Evolutionary conservation across 2,888 invertebrate genomes (phyloP).

Genomic region (Gisinianus flammeolus): DNA sequence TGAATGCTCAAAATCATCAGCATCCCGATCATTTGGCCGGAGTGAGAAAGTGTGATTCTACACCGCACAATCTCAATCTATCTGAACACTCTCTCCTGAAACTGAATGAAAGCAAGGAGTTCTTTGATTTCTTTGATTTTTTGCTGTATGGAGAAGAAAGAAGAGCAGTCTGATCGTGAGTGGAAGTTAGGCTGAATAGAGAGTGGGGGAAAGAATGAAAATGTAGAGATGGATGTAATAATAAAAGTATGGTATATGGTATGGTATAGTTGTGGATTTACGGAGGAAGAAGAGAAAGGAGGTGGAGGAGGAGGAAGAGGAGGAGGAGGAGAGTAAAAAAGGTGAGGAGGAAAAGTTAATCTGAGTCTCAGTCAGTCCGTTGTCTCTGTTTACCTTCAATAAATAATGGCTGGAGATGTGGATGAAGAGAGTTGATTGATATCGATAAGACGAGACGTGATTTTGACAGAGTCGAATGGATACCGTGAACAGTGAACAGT

Average conservation of each 20-base stretch:
- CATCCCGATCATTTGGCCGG: too few species aligned
- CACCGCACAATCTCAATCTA: too few species aligned
- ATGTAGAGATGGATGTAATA: not conserved
- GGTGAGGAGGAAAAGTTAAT: not conserved
- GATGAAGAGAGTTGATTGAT: not conserved
- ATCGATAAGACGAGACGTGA: conserved; percentile 22
- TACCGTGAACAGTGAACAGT: not conserved
- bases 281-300: not conserved
- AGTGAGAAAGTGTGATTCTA: not conserved
- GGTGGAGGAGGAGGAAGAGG: not conserved
- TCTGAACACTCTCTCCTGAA: too few species aligned
- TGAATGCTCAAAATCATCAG: not conserved
- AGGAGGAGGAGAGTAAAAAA: not conserved
- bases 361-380: not conserved
- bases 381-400: conserved; percentile 14
- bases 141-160: not conserved
- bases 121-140: not conserved
- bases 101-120: not conserved
- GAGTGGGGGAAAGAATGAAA: not conserved
- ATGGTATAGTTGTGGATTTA: not conserved
- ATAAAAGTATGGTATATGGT: not conserved
- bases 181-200: not conserved
- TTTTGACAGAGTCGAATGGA: conserved; percentile 12
- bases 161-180: not conserved
- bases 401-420: conserved; percentile 4